A percentile compares a stretch with the other conserved stretches of the same genome.
These are phyloP conservation scores for Oryzias celebensis DNA, from an alignment of 2,113 vertebrate genomes.

Conservation along the genomic window DNA sequence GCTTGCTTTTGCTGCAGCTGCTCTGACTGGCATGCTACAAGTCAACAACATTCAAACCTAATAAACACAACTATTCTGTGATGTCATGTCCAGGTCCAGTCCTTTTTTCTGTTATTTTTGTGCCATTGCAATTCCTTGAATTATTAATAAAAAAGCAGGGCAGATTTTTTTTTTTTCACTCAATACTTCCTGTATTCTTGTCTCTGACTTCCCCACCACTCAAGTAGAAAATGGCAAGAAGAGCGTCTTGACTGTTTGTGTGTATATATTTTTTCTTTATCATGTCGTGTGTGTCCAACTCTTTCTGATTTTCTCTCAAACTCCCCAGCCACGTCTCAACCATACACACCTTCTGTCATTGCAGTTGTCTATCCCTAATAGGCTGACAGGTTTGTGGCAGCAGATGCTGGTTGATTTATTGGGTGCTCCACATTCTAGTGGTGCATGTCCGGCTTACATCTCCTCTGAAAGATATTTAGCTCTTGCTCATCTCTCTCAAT, in stretches of 20 bases:
- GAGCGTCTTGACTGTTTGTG: constrained; percentile 16
- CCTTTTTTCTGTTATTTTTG: constrained; percentile 66
- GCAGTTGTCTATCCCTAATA: constrained; percentile 67
- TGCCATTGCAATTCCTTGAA: constrained; percentile 67
- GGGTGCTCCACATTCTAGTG: constrained; percentile 60
- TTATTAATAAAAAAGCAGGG: constrained; percentile 64
- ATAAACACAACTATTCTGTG: constrained; percentile 40
- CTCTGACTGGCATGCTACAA: constrained; percentile 29
- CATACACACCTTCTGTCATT: constrained; percentile 64
- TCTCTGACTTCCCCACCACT: constrained; percentile 44
- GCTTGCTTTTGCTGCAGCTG: constrained; percentile 10
- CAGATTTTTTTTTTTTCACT: constrained; percentile 60
- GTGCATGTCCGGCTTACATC: constrained; percentile 64
- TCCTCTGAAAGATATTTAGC: constrained; percentile 50
- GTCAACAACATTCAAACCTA: constrained; percentile 38
- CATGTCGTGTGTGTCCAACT: constrained; percentile 44
- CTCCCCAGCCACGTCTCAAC: constrained; percentile 44
- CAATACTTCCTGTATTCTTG: constrained; percentile 41
- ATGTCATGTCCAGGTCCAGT: constrained; percentile 29
- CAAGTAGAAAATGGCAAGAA: constrained; percentile 42
- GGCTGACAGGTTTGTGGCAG: constrained; percentile 68
- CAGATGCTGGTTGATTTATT: constrained; percentile 73
- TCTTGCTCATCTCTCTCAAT: constrained; percentile 32
- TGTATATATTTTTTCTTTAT: constrained; percentile 19
- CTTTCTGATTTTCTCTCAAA: constrained; percentile 38